Evolutionary conservation across 1,140 invertebrate species (phyloP), one percentile per base, ranked within the genome.

Genomic region (Meloidogyne hapla): DNA sequence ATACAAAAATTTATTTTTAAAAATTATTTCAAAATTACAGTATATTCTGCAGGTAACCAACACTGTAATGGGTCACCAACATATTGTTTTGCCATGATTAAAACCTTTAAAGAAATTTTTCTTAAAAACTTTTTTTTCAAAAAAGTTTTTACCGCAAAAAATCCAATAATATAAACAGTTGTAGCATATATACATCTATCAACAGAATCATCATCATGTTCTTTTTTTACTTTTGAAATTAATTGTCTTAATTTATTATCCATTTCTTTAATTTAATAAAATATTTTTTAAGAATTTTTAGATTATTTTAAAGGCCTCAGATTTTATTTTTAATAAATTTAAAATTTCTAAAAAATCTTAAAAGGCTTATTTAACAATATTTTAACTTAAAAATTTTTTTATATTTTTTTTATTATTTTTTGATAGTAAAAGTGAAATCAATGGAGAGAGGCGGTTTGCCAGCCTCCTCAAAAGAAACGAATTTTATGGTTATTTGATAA

Each of bases 1-100:
- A 79, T n/a, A 23, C 10, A 33, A n/a, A 42, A 62, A n/a, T 42
- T n/a, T 21, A 38, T 15, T n/a, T 38, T 23, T 62, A 21, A n/a
- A 33, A 15, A 67, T 45, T 48, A 42, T 42, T 72, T 1, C 21
- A 21, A 18, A 45, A 2, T 61, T 15, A 83, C 78, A 26, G 79
- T 83, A 69, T 81, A 81, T 63, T 81, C 80, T 13, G 80, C 80
- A n/a, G 82, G 82, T 25, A 82, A 15, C 82, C 79, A 82, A 64
- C 81, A 82, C 65, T 82, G 65, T 21, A 82, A 28, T 18, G 81
- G 81, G 9, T 81, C 74, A 12, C 81, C 81, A 23, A 82, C 81
- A 76, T 84, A 82, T 70, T 82, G 81, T 61, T 77, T 83, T 28
- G 83, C 81, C 75, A 82, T 84, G 25, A 82, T 78, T 26, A 81